Evolutionary conservation across 2,113 vertebrate species (phyloP).

Genomic region (Dicrurus megarhynchus): DNA sequence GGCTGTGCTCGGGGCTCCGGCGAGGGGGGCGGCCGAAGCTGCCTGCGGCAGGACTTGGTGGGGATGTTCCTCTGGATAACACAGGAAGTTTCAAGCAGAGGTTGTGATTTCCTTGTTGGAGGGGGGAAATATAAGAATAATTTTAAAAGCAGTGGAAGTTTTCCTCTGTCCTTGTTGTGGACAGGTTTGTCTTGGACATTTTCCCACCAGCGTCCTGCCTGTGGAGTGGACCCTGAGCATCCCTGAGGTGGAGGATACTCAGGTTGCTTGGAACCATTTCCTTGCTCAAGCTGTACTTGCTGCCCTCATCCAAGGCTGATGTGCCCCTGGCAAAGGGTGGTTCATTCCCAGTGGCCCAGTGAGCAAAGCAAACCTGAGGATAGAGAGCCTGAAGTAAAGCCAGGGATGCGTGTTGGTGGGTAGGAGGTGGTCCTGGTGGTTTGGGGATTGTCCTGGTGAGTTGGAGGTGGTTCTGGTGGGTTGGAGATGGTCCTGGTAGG

Average conservation of each 20-base stretch:
- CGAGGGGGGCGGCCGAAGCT: accelerated
- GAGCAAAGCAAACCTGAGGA: not conserved
- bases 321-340: not conserved
- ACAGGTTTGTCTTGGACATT: not conserved
- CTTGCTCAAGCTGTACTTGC: not conserved
- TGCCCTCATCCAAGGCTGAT: not conserved
- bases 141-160: not conserved
- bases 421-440: not conserved
- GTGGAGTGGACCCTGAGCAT: not conserved
- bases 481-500: not conserved
- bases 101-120: not conserved
- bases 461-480: not conserved
- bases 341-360: not conserved
- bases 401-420: not conserved
- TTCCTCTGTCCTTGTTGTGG: not conserved
- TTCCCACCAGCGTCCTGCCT: not conserved
- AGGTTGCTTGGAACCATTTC: not conserved
- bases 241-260: not conserved
- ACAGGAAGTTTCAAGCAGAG: not conserved
- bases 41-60: not conserved
- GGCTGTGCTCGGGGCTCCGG: not conserved
- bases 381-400: not conserved
- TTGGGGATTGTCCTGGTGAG: not conserved
- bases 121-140: accelerated
- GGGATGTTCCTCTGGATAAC: not conserved